phyloP scores from a whole-genome alignment of 1,140 invertebrate species.

The Leptopilina clavipes region DNA sequence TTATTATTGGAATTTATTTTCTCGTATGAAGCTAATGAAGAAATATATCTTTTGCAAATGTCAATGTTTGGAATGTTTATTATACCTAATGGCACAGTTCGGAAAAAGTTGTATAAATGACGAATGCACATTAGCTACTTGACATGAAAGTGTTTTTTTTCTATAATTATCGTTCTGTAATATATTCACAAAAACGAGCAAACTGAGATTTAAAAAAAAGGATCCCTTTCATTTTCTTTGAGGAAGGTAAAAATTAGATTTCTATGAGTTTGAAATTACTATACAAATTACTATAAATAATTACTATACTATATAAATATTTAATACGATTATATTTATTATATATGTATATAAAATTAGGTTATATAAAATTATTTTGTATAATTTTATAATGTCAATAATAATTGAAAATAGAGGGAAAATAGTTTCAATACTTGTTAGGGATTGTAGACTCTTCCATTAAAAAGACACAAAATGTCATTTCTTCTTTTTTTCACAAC shows the following conservation, averaged over 20 bases:
- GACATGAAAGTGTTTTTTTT: neutral
- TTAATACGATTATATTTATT: too few relatives aligned
- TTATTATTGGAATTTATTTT: neutral
- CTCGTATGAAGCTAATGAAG: neutral
- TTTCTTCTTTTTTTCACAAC: constrained; percentile 1
- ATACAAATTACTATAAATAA: too few relatives aligned
- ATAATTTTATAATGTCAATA: too few relatives aligned
- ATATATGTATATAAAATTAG: too few relatives aligned
- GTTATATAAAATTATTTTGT: too few relatives aligned
- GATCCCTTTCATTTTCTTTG: neutral
- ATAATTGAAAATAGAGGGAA: neutral
- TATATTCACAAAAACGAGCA: neutral
- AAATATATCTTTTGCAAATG: neutral
- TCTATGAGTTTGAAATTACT: too few relatives aligned
- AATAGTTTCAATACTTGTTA: neutral
- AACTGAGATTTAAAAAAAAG: neutral
- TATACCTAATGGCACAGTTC: neutral
- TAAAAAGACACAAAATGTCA: neutral
- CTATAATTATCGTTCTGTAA: neutral
- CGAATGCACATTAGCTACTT: neutral
- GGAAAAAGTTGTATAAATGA: neutral
- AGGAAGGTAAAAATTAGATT: neutral
- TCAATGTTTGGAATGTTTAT: neutral
- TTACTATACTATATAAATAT: too few relatives aligned
- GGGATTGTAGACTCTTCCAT: constrained; percentile 20